Percentiles rank a stretch among this genome's conserved stretches.
Conservation (phyloP, 2,797 vertebrate genomes). For the Poecilia velifera region DNA sequence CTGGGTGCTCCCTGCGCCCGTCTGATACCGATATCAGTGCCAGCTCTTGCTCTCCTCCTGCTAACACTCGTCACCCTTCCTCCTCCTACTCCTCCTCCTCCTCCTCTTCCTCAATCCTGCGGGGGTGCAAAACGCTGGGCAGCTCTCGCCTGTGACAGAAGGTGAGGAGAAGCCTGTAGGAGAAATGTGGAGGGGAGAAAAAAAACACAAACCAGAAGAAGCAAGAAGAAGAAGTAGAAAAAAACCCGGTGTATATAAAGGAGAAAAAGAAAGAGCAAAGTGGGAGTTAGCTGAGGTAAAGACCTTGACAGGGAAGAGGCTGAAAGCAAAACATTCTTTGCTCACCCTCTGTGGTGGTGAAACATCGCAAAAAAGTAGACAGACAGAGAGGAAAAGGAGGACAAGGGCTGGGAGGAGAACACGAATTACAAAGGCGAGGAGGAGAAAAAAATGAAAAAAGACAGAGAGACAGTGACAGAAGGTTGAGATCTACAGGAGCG, state of each 20-base stretch:
- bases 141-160: conserved; percentile 43
- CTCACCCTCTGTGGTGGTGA: conserved; percentile 46
- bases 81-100: conserved; percentile 13
- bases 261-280: conserved; percentile 11
- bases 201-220: conserved; percentile 13
- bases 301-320: conserved; percentile 1
- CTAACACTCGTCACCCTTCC: conserved; percentile 26
- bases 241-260: not conserved
- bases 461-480: conserved; percentile 29
- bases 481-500: conserved; percentile 40
- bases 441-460: conserved; percentile 10
- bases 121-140: conserved; percentile 53
- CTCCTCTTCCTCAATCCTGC: conserved; percentile 33
- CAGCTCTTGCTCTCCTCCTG: conserved; percentile 36
- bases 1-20: conserved; percentile 46
- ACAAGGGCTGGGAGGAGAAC: conserved; percentile 39
- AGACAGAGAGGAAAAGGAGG: conserved; percentile 42
- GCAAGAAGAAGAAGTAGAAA: conserved; percentile 1
- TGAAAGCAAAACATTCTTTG: conserved; percentile 26
- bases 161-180: conserved; percentile 24
- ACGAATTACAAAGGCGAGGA: conserved; percentile 48
- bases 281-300: conserved; percentile 24
- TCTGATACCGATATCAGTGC: conserved; percentile 61
- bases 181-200: conserved; percentile 22
- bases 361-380: conserved; percentile 38